phyloP scores from a whole-genome alignment of 2,113 vertebrate species.

The Indicator indicator region DNA sequence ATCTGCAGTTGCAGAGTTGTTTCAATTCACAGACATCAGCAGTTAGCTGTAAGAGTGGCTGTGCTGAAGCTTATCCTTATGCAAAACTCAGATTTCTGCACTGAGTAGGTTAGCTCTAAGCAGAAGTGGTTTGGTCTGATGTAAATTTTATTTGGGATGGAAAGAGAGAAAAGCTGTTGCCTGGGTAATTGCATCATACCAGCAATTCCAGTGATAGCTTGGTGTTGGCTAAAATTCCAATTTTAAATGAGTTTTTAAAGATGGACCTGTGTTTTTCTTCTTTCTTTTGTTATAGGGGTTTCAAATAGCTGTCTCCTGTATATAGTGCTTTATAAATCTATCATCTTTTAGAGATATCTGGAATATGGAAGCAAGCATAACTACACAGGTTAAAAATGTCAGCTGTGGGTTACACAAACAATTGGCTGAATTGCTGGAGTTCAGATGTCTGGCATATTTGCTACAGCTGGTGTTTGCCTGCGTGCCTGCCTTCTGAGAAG shows the following conservation, averaged over 20 bases:
- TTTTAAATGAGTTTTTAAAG: not conserved
- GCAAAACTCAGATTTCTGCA: not conserved
- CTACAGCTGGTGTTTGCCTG: not conserved
- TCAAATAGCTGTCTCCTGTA: not conserved
- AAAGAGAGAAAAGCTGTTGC: not conserved
- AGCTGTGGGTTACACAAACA: slow-evolving; percentile 22
- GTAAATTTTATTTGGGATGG: not conserved
- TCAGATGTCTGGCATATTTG: not conserved
- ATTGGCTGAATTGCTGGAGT: not conserved
- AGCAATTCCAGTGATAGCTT: not conserved
- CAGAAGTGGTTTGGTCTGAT: not conserved
- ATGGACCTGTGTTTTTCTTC: not conserved
- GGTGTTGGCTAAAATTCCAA: not conserved
- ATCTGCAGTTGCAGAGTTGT: not conserved
- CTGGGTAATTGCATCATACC: not conserved
- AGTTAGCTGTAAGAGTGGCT: not conserved
- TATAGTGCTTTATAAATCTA: not conserved
- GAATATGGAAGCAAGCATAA: not conserved
- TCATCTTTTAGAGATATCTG: not conserved
- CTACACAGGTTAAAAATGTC: not conserved
- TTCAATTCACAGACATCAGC: not conserved
- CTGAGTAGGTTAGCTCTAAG: not conserved
- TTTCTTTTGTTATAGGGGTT: not conserved
- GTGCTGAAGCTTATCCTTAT: not conserved
- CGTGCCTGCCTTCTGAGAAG: not conserved